A percentile compares a stretch with the other conserved stretches of the same genome.
These are phyloP conservation scores for Esperia sulphurella DNA, from an alignment of 2,888 invertebrate genomes.

Conservation along the genomic window DNA sequence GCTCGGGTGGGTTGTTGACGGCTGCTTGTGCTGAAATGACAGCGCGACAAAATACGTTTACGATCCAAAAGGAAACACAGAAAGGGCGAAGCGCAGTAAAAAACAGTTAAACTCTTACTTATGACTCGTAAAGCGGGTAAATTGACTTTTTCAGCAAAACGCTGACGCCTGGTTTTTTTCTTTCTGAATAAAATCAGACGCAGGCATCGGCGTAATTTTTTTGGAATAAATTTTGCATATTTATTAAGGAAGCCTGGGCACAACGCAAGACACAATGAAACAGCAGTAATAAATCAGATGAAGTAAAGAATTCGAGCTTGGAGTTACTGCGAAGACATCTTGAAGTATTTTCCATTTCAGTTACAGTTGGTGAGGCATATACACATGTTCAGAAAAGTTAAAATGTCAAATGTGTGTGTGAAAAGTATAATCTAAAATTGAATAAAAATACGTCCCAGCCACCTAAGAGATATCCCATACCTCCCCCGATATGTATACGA, in stretches of 20 bases:
- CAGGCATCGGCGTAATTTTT: slow-evolving; percentile 1
- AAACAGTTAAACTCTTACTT: slow-evolving; percentile 22
- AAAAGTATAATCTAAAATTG: no score
- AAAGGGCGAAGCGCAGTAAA: slow-evolving; percentile 16
- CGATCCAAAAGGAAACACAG: slow-evolving; percentile 19
- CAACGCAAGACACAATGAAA: not conserved
- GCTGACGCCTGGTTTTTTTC: slow-evolving; percentile 16
- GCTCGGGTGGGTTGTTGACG: not conserved
- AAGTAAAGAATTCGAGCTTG: no score
- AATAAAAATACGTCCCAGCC: no score
- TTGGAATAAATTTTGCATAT: slow-evolving; percentile 3
- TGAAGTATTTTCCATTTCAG: no score
- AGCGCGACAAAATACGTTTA: slow-evolving; percentile 18
- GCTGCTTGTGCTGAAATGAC: slow-evolving; percentile 3
- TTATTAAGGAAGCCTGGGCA: not conserved
- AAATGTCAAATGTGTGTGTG: no score
- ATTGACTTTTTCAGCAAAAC: slow-evolving; percentile 17
- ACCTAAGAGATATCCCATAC: no score
- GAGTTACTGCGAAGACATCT: no score
- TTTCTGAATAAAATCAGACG: slow-evolving; percentile 8
- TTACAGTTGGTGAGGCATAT: no score
- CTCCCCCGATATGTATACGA: no score
- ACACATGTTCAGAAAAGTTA: no score
- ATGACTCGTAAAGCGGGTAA: slow-evolving; percentile 21
- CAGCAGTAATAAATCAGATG: slow-evolving; percentile 2